These are phyloP conservation scores for Neocrepidodera transversa DNA, from an alignment of 2,888 invertebrate species.

Conservation along the genomic window DNA sequence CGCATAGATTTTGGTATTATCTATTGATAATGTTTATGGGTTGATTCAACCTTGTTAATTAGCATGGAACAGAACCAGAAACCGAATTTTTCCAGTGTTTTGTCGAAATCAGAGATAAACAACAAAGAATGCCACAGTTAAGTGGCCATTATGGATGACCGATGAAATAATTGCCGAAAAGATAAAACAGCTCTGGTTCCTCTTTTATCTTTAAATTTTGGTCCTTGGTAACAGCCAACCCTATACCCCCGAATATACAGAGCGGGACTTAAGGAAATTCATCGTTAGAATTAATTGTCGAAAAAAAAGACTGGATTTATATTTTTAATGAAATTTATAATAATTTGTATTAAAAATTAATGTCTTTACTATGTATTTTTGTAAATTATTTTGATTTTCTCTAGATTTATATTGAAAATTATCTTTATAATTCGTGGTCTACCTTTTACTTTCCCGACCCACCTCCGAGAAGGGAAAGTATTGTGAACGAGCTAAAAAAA, in stretches of 20 bases:
- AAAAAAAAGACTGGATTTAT: too few relatives aligned
- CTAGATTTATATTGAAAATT: too few relatives aligned
- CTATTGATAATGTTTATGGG: slow-evolving; percentile 25
- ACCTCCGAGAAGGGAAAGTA: too few relatives aligned
- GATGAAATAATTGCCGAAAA: slow-evolving; percentile 34
- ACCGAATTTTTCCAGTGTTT: slow-evolving; percentile 28
- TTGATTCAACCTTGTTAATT: slow-evolving; percentile 24
- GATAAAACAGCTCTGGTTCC: slow-evolving; percentile 25
- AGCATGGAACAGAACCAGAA: slow-evolving; percentile 18
- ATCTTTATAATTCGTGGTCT: too few relatives aligned
- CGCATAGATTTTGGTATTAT: slow-evolving; percentile 12
- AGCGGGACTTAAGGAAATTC: too few relatives aligned
- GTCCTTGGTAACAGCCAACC: not conserved
- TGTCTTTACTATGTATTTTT: too few relatives aligned
- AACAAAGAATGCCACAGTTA: slow-evolving; percentile 32
- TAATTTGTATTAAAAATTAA: too few relatives aligned
- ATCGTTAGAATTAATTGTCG: too few relatives aligned
- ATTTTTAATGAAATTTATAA: too few relatives aligned
- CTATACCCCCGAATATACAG: not conserved
- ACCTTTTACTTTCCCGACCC: too few relatives aligned
- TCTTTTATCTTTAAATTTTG: slow-evolving; percentile 20
- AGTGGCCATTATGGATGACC: slow-evolving; percentile 34
- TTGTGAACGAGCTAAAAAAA: too few relatives aligned
- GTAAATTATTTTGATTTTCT: too few relatives aligned
- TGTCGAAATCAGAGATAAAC: slow-evolving; percentile 35